A percentile compares a stretch with the other conserved stretches of the same genome.
These are phyloP conservation scores for Calameuta filiformis DNA, from an alignment of 2,888 invertebrate genomes.

Conservation along the genomic window DNA sequence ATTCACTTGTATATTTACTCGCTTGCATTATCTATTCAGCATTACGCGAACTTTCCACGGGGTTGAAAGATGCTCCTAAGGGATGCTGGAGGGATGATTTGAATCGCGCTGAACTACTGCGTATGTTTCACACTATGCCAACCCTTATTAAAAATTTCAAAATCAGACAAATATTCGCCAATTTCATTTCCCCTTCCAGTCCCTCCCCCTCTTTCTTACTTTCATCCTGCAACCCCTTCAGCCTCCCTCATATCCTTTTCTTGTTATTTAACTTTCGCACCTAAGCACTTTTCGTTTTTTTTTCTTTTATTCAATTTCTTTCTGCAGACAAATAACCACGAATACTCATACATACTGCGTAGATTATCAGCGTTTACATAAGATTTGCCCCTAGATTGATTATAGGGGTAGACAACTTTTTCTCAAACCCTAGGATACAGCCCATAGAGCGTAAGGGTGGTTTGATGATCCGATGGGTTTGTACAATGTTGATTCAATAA, in stretches of 20 bases:
- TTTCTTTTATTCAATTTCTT: too few relatives aligned
- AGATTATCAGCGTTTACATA: background rate
- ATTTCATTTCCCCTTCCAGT: constrained; percentile 3
- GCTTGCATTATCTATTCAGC: too few relatives aligned
- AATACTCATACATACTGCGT: too few relatives aligned
- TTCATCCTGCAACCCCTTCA: background rate
- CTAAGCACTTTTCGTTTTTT: too few relatives aligned
- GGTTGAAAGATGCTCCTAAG: too few relatives aligned
- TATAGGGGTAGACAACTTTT: constrained; percentile 6
- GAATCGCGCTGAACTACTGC: background rate
- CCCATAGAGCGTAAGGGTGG: constrained; percentile 9
- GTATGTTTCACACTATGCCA: constrained; percentile 3
- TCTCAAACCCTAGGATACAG: constrained; percentile 9
- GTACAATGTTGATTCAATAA: constrained; percentile 61
- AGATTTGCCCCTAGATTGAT: background rate
- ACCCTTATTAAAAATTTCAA: constrained; percentile 15
- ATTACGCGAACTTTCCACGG: too few relatives aligned
- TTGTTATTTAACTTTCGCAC: too few relatives aligned
- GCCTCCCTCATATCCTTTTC: too few relatives aligned
- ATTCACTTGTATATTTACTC: too few relatives aligned
- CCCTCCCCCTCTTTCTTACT: background rate
- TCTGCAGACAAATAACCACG: too few relatives aligned
- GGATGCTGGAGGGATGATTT: too few relatives aligned
- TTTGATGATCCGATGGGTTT: constrained; percentile 43
- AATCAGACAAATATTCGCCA: background rate